Conservation (phyloP, 2,888 invertebrate genomes). For the Stenoptilia bipunctidactyla region DNA sequence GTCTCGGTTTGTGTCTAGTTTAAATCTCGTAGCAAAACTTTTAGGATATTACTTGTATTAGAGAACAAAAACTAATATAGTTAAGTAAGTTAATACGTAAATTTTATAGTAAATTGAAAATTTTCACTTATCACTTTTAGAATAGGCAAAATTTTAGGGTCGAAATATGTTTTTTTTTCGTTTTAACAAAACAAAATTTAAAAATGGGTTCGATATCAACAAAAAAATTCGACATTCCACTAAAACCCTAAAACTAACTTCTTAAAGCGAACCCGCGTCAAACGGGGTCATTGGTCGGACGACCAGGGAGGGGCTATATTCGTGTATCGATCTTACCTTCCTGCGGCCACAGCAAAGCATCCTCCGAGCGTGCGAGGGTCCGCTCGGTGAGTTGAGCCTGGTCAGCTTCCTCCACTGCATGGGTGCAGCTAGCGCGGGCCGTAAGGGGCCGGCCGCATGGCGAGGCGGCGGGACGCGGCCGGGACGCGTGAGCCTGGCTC, state of each 20-base stretch:
- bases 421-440: slow-evolving; percentile 76
- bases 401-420: slow-evolving; percentile 90
- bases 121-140: too few species aligned
- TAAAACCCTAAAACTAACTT: not conserved
- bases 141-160: too few species aligned
- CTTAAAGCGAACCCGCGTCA: slow-evolving; percentile 32
- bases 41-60: too few species aligned
- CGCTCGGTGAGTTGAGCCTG: slow-evolving; percentile 80
- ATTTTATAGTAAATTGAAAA: too few species aligned
- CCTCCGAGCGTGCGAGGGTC: slow-evolving; percentile 81
- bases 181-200: too few species aligned
- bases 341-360: slow-evolving; percentile 97
- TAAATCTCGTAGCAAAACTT: too few species aligned
- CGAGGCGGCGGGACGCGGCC: slow-evolving; percentile 60
- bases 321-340: slow-evolving; percentile 78
- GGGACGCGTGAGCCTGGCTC: slow-evolving; percentile 62
- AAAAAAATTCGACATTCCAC: too few species aligned
- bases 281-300: slow-evolving; percentile 64
- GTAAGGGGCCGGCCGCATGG: slow-evolving; percentile 62
- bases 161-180: too few species aligned
- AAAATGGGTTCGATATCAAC: too few species aligned
- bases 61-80: too few species aligned
- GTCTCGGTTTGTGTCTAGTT: too few species aligned
- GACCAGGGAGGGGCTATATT: slow-evolving; percentile 31
- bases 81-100: too few species aligned